Conservation (phyloP, 2,113 vertebrate species). For the Salvator merianae region DNA sequence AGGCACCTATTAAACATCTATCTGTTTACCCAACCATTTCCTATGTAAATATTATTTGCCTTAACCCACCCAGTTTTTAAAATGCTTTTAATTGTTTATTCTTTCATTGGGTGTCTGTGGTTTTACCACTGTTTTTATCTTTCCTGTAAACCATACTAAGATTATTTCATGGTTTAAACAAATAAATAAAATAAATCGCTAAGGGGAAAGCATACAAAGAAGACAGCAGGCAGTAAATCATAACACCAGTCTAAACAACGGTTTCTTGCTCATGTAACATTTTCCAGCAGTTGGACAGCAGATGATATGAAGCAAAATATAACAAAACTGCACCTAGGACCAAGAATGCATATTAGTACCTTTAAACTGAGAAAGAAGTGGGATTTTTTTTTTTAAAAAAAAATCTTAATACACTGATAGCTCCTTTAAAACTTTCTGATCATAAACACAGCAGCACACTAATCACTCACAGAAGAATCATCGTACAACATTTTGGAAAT, state of each 20-base stretch:
- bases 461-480: constrained; percentile 35
- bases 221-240: not conserved
- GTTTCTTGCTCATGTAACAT: not conserved
- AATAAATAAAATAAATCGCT: too few species aligned
- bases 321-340: constrained; percentile 45
- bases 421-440: constrained; percentile 58
- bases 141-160: too few species aligned
- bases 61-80: too few species aligned
- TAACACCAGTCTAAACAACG: not conserved
- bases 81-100: too few species aligned
- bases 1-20: too few species aligned
- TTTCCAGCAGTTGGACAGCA: not conserved
- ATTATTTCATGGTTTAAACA: too few species aligned
- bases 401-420: constrained; percentile 67
- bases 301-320: not conserved
- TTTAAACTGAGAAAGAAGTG: constrained; percentile 61
- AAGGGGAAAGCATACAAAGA: not conserved
- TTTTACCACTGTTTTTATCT: too few species aligned
- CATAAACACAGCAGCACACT: constrained; percentile 48
- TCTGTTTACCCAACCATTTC: too few species aligned
- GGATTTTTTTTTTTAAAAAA: constrained; percentile 26
- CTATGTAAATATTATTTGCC: too few species aligned
- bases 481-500: constrained; percentile 44
- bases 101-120: too few species aligned
- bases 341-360: constrained; percentile 55